phyloP scores from a whole-genome alignment of 2,797 vertebrate genomes.

The Syngnathus rostellatus region DNA sequence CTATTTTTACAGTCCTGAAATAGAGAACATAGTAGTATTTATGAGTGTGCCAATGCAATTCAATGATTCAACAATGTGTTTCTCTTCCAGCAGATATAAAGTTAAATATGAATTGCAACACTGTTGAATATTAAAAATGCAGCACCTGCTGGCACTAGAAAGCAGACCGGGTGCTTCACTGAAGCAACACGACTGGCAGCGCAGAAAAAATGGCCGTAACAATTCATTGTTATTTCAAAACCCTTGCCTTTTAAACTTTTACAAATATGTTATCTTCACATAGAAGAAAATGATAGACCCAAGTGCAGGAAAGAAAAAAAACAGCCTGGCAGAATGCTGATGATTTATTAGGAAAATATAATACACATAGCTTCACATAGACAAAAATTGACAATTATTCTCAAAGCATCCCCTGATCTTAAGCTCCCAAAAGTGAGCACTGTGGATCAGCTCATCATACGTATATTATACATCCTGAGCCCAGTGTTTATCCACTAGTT shows the following conservation, averaged over 20 bases:
- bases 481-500: not conserved
- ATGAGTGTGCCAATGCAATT: not conserved
- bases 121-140: not conserved
- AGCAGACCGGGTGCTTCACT: not conserved
- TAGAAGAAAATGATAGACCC: not conserved
- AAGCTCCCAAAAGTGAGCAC: too few relatives aligned
- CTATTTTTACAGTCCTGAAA: constrained; percentile 91
- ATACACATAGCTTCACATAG: not conserved
- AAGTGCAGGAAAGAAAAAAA: not conserved
- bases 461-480: not conserved
- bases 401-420: too few relatives aligned
- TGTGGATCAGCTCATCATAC: not conserved
- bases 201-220: not conserved
- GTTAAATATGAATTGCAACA: not conserved
- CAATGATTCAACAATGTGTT: constrained; percentile 2
- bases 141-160: not conserved
- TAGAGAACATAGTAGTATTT: constrained; percentile 12
- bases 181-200: not conserved
- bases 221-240: not conserved
- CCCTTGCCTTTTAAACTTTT: not conserved
- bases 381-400: too few relatives aligned
- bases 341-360: not conserved
- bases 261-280: too few relatives aligned
- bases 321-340: not conserved
- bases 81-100: not conserved